Evolutionary conservation across 2,888 invertebrate species (phyloP).

Genomic region (Camptogramma bilineatum): DNA sequence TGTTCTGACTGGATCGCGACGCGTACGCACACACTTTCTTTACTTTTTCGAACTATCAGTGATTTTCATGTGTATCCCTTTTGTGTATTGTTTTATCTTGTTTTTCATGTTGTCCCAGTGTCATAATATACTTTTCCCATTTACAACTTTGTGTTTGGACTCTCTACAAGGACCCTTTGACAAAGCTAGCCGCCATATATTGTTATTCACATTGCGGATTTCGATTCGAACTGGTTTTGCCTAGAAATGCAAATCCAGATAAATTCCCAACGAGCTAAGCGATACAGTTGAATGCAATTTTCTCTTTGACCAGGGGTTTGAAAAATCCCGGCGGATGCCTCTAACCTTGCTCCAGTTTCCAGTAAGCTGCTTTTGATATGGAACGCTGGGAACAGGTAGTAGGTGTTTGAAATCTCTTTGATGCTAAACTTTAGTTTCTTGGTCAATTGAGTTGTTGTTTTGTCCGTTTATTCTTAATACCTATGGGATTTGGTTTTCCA

Average conservation of each 20-base stretch:
- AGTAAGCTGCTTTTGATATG: constrained; percentile 38
- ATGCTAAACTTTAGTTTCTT: constrained; percentile 31
- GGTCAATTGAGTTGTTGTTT: constrained; percentile 19
- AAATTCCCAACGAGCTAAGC: constrained; percentile 32
- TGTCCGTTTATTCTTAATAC: background rate
- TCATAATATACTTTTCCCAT: too few species aligned
- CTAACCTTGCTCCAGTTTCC: constrained; percentile 42
- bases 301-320: constrained; percentile 42
- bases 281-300: constrained; percentile 43
- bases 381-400: constrained; percentile 30
- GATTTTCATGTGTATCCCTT: too few species aligned
- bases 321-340: constrained; percentile 37
- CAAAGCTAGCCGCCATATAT: too few species aligned
- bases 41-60: too few species aligned
- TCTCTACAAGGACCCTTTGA: too few species aligned
- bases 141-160: too few species aligned
- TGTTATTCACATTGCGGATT: constrained; percentile 22
- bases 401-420: constrained; percentile 38
- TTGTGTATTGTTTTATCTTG: too few species aligned
- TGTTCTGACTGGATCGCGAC: too few species aligned
- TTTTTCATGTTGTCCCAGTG: too few species aligned
- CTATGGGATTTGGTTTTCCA: background rate
- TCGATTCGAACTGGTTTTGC: constrained; percentile 26
- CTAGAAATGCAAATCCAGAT: constrained; percentile 37
- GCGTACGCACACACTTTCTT: too few species aligned